phyloP scores from a whole-genome alignment of 2,797 vertebrate genomes.

The Microcaecilia unicolor region DNA sequence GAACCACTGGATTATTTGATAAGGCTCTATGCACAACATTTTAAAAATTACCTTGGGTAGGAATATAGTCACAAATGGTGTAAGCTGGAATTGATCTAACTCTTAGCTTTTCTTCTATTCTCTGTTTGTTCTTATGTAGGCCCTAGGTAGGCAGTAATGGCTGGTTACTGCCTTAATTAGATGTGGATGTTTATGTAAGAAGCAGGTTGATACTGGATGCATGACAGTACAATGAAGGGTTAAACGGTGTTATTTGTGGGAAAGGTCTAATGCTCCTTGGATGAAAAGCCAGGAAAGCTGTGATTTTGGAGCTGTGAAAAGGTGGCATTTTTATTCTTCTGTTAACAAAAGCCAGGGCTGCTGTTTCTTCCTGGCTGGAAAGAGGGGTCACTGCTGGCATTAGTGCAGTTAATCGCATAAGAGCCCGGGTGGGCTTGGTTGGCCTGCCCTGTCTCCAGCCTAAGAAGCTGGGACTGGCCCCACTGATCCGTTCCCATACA shows the following conservation, averaged over 20 bases:
- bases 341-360: slow-evolving; percentile 32
- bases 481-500: slow-evolving; percentile 47
- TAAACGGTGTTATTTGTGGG: slow-evolving; percentile 11
- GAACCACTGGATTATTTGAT: too few relatives aligned
- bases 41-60: too few relatives aligned
- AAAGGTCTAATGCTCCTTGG: neutral
- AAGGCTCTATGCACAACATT: too few relatives aligned
- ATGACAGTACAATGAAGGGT: slow-evolving; percentile 4
- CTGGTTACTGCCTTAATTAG: too few relatives aligned
- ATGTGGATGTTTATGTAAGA: too few relatives aligned
- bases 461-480: slow-evolving; percentile 31
- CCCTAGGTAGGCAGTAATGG: too few relatives aligned
- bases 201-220: too few relatives aligned
- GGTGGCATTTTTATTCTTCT: slow-evolving; percentile 32
- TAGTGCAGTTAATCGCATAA: slow-evolving; percentile 35
- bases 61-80: too few relatives aligned
- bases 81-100: too few relatives aligned
- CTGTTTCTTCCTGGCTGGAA: slow-evolving; percentile 26
- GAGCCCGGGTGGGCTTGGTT: slow-evolving; percentile 26
- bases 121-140: too few relatives aligned
- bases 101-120: too few relatives aligned
- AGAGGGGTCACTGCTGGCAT: slow-evolving; percentile 44
- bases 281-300: slow-evolving; percentile 15
- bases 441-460: neutral
- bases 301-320: slow-evolving; percentile 26